Base-by-base conservation (phyloP, 2,797 vertebrate species). In the Cyclopterus lumpus region DNA sequence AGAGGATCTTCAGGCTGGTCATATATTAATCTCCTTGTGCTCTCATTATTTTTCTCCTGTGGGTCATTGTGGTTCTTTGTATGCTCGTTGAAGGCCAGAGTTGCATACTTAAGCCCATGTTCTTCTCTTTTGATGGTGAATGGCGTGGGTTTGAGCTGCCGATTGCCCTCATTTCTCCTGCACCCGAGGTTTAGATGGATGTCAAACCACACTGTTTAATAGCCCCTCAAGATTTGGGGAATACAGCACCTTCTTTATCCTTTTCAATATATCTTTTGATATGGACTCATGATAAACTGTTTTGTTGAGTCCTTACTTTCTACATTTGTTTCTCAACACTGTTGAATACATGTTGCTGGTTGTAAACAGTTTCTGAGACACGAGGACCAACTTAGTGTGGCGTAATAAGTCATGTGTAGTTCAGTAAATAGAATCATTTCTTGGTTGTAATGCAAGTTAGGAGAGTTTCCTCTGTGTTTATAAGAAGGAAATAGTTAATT, bases 241-340 rank as follows among this genome's bases (percentile, higher is more conserved):
- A 36, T 36, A 34, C 57, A 36, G 57, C 57, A 59, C 57, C 30
- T 67, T 59, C 61, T 8, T 34, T 16, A 80, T 59, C 8, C 11
- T 32, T n/a, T 20, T 36, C 30, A 59, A 34, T 32, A 34, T 18
- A 59, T 59, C 57, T 34, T n/a, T 28, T 57, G 54, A 57, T 57
- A 57, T 57, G 18, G 26, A 16, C 16, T 8, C 28, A 10, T 57
- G 54, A 32, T 57, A 28, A 32, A 57, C 26, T 57, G 22, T 51
- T 51, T n/a, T 51, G 49, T 51, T 11, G 49, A 46, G n/a, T 24
- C 51, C 24, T 53, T 26, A 53, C 51, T 26, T 28, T 53, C 12
- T 24, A 24, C 7, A 53, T 11, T 24, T 14, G 51, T 22, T 28
- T 54, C 51, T 28, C 42, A 16, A 44, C 42, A 16, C 14, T 28